Conservation (phyloP, 1,140 invertebrate species). For the Whitmania pigra region DNA sequence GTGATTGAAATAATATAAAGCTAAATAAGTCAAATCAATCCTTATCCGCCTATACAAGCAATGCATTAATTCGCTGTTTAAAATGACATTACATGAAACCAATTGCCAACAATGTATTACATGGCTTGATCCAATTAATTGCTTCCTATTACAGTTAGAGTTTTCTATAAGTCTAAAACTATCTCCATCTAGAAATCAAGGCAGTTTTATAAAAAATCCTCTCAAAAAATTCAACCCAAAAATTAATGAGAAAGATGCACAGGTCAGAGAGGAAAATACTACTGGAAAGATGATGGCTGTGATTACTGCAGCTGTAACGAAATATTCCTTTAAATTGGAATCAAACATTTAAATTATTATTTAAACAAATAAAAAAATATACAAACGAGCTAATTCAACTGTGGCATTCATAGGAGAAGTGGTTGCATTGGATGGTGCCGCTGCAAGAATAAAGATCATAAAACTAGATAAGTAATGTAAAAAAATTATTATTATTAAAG, state of each 20-base stretch:
- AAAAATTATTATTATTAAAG: no score
- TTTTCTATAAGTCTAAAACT: not conserved
- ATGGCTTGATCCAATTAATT: not conserved
- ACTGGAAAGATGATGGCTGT: slow-evolving; percentile 7
- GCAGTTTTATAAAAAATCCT: no score
- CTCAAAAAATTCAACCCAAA: not conserved
- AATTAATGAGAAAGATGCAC: not conserved
- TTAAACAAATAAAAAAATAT: not conserved
- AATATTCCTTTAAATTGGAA: not conserved
- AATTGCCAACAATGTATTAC: no score
- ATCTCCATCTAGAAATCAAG: not conserved
- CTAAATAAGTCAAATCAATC: no score
- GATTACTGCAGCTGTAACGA: not conserved
- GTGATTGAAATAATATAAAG: no score
- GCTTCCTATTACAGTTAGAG: not conserved
- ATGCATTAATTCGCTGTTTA: no score
- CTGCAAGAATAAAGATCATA: not conserved
- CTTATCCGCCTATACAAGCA: no score
- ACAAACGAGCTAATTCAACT: not conserved
- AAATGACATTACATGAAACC: no score
- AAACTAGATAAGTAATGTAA: not conserved
- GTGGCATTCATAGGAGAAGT: not conserved
- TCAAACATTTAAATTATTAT: not conserved
- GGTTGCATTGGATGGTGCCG: not conserved
- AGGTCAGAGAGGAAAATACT: not conserved